phyloP scores from a whole-genome alignment of 2,888 invertebrate genomes.

The Drosophila koepferae region DNA sequence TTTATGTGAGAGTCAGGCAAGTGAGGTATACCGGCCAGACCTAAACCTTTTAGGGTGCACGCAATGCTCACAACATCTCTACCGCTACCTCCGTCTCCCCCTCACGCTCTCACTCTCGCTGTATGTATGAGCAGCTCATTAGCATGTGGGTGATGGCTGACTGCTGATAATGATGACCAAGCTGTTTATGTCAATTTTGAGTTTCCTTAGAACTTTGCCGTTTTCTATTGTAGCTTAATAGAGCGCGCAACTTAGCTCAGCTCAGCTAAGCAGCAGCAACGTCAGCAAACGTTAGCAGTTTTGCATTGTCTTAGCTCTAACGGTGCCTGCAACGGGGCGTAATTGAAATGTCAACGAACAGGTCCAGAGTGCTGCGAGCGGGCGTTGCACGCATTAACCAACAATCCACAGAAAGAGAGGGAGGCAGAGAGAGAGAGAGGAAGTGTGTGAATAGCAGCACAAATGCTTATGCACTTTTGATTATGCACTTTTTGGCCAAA shows the following conservation, averaged over 20 bases:
- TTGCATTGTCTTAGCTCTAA: slow-evolving; percentile 51
- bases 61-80: background rate
- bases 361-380: background rate
- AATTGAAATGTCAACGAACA: slow-evolving; percentile 59
- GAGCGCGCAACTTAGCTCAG: slow-evolving; percentile 21
- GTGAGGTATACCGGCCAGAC: slow-evolving; percentile 11
- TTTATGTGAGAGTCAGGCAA: slow-evolving; percentile 55
- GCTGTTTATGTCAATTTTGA: slow-evolving; percentile 44
- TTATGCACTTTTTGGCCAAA: slow-evolving; percentile 24
- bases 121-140: slow-evolving; percentile 59
- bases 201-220: slow-evolving; percentile 55
- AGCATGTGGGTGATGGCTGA: slow-evolving; percentile 64
- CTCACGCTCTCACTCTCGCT: slow-evolving; percentile 3
- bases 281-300: slow-evolving; percentile 41
- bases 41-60: slow-evolving; percentile 14
- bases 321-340: slow-evolving; percentile 60
- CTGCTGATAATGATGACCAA: slow-evolving; percentile 57
- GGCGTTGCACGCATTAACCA: slow-evolving; percentile 29
- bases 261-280: slow-evolving; percentile 9
- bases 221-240: slow-evolving; percentile 12
- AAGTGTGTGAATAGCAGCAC: background rate
- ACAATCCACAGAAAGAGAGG: slow-evolving; percentile 23
- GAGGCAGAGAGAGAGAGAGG: background rate
- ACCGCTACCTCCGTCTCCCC: background rate
- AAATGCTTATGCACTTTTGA: background rate